Conservation (phyloP, 1,140 invertebrate species). For the Ectropis grisescens region DNA sequence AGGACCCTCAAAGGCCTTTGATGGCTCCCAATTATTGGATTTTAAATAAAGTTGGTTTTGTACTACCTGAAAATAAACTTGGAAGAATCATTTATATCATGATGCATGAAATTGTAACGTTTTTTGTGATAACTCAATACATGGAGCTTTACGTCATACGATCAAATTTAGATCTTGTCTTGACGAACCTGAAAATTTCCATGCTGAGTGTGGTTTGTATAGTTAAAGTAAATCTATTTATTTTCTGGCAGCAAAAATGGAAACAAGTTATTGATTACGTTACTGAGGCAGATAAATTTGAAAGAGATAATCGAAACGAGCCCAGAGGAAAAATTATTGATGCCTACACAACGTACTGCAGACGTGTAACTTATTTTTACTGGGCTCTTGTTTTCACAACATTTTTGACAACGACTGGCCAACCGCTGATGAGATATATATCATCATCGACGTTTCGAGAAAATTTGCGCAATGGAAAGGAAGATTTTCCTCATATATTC, state of each 20-base stretch:
- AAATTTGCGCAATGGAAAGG: constrained; percentile 35
- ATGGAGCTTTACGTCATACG: constrained; percentile 43
- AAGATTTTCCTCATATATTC: constrained; percentile 46
- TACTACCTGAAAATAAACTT: constrained; percentile 30
- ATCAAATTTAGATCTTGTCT: constrained; percentile 35
- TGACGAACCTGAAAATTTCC: constrained; percentile 48
- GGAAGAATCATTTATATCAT: constrained; percentile 25
- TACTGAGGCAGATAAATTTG: constrained; percentile 41
- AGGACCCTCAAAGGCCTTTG: constrained; percentile 30
- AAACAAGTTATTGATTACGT: constrained; percentile 36
- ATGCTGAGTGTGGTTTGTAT: constrained; percentile 49
- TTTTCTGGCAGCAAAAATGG: constrained; percentile 43
- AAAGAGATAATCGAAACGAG: constrained; percentile 25
- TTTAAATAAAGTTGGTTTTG: constrained; percentile 30
- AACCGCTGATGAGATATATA: constrained; percentile 31
- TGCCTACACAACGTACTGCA: constrained; percentile 42
- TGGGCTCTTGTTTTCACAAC: constrained; percentile 39
- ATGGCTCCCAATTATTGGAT: constrained; percentile 49
- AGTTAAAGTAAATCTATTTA: constrained; percentile 36
- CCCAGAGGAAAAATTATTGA: constrained; percentile 24
- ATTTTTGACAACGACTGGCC: constrained; percentile 19
- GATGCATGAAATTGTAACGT: constrained; percentile 25
- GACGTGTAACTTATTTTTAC: constrained; percentile 33
- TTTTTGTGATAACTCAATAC: constrained; percentile 43
- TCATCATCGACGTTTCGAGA: constrained; percentile 28